phyloP scores from a whole-genome alignment of 2,113 vertebrate genomes.

The Hymenochirus boettgeri region DNA sequence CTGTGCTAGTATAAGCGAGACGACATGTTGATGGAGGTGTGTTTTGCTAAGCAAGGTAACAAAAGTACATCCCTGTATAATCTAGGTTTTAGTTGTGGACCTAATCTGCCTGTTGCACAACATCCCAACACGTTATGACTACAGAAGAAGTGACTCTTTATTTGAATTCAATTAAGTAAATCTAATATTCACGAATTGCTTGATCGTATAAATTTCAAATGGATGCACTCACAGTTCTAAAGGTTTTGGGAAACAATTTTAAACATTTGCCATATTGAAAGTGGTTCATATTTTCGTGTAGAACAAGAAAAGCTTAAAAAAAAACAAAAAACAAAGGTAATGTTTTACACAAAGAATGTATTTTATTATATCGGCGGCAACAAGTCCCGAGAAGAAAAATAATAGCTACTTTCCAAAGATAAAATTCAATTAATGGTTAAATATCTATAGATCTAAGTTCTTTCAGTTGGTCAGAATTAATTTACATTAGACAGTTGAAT shows the following conservation, averaged over 20 bases:
- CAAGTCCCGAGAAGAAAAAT: neutral
- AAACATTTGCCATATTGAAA: slow-evolving; percentile 1
- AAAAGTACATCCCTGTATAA: neutral
- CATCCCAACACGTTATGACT: slow-evolving; percentile 23
- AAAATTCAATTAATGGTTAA: too few relatives aligned
- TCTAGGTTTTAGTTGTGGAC: slow-evolving; percentile 7
- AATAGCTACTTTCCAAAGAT: too few relatives aligned
- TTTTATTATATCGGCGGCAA: neutral
- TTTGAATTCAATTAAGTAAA: slow-evolving; percentile 20
- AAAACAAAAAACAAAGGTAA: neutral
- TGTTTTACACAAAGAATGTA: slow-evolving; percentile 1
- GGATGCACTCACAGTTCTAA: slow-evolving; percentile 1
- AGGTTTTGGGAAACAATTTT: slow-evolving; percentile 11
- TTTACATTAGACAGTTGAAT: too few relatives aligned
- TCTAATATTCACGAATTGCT: slow-evolving; percentile 21
- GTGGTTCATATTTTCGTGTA: neutral
- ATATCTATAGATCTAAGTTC: too few relatives aligned
- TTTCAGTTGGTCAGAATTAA: too few relatives aligned
- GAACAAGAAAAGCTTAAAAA: neutral
- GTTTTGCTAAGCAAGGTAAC: too few relatives aligned
- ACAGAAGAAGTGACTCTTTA: slow-evolving; percentile 16
- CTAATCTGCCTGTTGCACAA: slow-evolving; percentile 8
- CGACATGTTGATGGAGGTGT: too few relatives aligned
- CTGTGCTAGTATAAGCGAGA: too few relatives aligned
- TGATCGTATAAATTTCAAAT: slow-evolving; percentile 1